Percentiles rank a stretch among this genome's conserved stretches.
Evolutionary conservation across 2,888 invertebrate genomes (phyloP).

Genomic region (Torymus aiolomorphi): DNA sequence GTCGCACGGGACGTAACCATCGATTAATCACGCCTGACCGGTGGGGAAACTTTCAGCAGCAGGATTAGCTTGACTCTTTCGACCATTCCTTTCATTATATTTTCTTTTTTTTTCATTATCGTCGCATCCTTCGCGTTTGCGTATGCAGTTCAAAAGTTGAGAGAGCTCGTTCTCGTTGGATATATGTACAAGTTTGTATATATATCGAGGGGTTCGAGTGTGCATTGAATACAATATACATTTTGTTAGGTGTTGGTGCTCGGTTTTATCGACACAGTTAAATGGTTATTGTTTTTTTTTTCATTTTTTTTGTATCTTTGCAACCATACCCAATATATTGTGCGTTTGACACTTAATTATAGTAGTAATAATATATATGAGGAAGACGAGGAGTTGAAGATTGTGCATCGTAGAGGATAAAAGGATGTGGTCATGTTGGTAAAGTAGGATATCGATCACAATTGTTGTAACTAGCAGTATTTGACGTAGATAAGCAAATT

Average conservation of each 20-base stretch:
- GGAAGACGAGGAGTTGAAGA: background rate
- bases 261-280: conserved; percentile 22
- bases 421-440: background rate
- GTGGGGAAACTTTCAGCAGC: conserved; percentile 65
- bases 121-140: background rate
- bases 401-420: background rate
- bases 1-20: conserved; percentile 71
- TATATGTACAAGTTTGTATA: background rate
- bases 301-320: conserved; percentile 23
- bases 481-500: too few relatives aligned
- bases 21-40: conserved; percentile 71
- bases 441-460: background rate
- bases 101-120: conserved; percentile 1
- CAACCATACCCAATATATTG: conserved; percentile 47
- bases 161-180: too few relatives aligned
- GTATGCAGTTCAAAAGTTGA: too few relatives aligned
- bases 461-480: too few relatives aligned
- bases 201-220: conserved; percentile 44
- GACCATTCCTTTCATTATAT: background rate
- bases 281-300: conserved; percentile 20
- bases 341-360: conserved; percentile 46
- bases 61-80: conserved; percentile 49
- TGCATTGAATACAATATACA: conserved; percentile 52
- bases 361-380: background rate
- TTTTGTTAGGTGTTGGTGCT: conserved; percentile 45